These are phyloP conservation scores for Trilocha varians DNA, from an alignment of 2,888 invertebrate genomes.

Conservation along the genomic window DNA sequence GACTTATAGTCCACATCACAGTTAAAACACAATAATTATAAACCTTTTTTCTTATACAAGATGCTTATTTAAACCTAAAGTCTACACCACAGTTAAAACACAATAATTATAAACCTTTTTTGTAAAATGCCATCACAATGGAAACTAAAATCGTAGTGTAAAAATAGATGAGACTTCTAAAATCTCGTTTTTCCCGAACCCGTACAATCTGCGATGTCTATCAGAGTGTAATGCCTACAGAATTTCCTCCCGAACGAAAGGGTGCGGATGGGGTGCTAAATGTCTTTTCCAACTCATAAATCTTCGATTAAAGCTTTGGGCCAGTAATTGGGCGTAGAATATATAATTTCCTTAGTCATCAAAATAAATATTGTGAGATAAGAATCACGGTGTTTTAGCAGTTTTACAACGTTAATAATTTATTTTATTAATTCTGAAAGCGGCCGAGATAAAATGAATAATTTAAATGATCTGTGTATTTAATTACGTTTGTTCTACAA, in stretches of 20 bases:
- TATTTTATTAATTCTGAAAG: too few species aligned
- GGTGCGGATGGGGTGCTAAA: constrained; percentile 38
- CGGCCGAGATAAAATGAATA: too few species aligned
- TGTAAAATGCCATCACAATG: too few species aligned
- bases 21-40: too few species aligned
- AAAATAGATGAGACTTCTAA: background rate
- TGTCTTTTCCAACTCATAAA: constrained; percentile 37
- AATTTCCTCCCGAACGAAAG: constrained; percentile 26
- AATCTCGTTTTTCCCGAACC: background rate
- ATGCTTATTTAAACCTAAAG: too few species aligned
- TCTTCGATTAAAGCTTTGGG: constrained; percentile 30
- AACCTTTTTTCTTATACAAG: too few species aligned
- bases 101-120: too few species aligned
- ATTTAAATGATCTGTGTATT: too few species aligned
- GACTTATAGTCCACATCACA: too few species aligned
- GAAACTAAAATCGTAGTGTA: too few species aligned
- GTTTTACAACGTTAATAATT: background rate
- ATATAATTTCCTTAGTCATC: constrained; percentile 17
- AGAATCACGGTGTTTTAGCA: background rate
- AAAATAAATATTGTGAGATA: background rate
- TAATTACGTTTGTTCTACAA: too few species aligned
- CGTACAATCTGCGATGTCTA: constrained; percentile 10
- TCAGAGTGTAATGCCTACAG: constrained; percentile 24
- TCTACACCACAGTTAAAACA: too few species aligned
- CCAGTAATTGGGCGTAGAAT: constrained; percentile 28